These are phyloP conservation scores for Agrochola lychnidis DNA, from an alignment of 2,888 invertebrate species.

Conservation along the genomic window DNA sequence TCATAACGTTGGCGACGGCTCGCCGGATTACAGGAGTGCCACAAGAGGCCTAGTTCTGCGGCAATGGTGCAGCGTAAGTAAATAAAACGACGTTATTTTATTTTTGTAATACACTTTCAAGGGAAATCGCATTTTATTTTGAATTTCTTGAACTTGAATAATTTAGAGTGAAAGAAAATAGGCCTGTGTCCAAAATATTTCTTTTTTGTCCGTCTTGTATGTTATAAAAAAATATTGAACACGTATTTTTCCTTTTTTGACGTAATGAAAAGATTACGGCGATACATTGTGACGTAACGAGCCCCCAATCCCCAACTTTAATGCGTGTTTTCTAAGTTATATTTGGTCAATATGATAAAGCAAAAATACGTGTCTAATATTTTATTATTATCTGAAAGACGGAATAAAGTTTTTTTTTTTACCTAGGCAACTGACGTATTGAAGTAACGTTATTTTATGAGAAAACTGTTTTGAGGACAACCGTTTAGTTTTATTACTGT, in stretches of 20 bases:
- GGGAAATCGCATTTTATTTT: constrained; percentile 5
- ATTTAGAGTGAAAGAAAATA: background rate
- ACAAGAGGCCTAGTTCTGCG: background rate
- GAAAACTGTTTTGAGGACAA: background rate
- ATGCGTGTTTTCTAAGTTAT: too few species aligned
- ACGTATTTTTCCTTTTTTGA: too few species aligned
- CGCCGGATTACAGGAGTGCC: background rate
- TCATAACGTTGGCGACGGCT: constrained; percentile 2
- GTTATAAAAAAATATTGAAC: too few species aligned
- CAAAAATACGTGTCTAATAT: too few species aligned
- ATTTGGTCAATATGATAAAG: too few species aligned
- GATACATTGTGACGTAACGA: too few species aligned
- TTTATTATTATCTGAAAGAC: too few species aligned
- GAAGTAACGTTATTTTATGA: background rate
- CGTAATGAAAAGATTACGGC: too few species aligned
- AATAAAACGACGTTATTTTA: constrained; percentile 14
- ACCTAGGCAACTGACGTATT: background rate
- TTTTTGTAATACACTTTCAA: constrained; percentile 6
- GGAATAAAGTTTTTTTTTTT: too few species aligned
- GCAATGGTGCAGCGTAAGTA: constrained; percentile 2
- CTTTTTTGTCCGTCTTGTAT: too few species aligned
- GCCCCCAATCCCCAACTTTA: too few species aligned
- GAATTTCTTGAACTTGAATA: background rate
- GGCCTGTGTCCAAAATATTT: too few species aligned
- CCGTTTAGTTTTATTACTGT: background rate